Evolutionary conservation across 2,888 invertebrate species (phyloP), one percentile per base, ranked within the genome.

Genomic region (Drosophila hawaiiensis): DNA sequence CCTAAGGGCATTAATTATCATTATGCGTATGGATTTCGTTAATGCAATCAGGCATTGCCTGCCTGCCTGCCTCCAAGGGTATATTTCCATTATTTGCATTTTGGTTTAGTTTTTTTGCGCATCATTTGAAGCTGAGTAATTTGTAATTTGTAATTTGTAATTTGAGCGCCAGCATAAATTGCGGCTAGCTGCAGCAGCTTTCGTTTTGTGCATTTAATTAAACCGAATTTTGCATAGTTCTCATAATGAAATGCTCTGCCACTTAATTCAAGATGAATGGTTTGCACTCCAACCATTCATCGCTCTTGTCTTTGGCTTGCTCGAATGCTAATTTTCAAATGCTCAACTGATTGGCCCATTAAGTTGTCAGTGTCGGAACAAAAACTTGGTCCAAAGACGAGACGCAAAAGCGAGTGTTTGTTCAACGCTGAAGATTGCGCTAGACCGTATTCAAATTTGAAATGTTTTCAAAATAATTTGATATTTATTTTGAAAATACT

Each of bases 191-290:
- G 56, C 35, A 37, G 25, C 22, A 22, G 49, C 25, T 50, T 31
- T 19, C 22, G 29, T 10, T 55, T 63, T 16, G 35, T 77, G 52
- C 66, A 74, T 78, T 80, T 82, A 80, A 82, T 82, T 82, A 82
- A 82, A 82, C 64, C 68, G 66, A 72, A 75, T 63, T 63, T 65
- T 56, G 75, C 80, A 77, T 65, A 74, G 76, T 68, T 74, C 71
- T 55, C 68, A 67, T 76, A 67, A 78, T 67, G 59, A 70, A 78
- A 71, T 77, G 55, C 62, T 39, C 29, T 33, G 58, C 61, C 56
- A 58, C 33, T 68, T 47, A 67, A 62, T 63, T 41, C 16, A 29
- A 68, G 60, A 69, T 73, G 71, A 76, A 79, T 72, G 68, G 65
- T 53, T 62, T 68, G 68, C 58, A 58, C 54, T 68, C 55, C 71